These are phyloP conservation scores for Chromobotia macracanthus DNA, from an alignment of 2,797 vertebrate genomes.

Conservation along the genomic window DNA sequence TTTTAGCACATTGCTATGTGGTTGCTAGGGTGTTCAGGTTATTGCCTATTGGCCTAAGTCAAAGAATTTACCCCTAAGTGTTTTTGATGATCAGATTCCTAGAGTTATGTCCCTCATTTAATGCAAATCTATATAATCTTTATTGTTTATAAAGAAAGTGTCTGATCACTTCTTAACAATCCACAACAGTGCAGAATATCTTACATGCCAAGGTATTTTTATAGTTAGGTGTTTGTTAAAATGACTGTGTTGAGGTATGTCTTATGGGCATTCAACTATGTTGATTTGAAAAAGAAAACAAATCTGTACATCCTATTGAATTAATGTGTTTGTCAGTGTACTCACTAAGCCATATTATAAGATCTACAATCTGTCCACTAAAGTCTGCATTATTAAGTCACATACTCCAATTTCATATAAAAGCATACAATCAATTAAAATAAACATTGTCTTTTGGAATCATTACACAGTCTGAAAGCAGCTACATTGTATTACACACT, in stretches of 20 bases:
- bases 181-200: too few species aligned
- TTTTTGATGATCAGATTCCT: neutral
- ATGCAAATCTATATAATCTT: too few species aligned
- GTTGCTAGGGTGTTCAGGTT: neutral
- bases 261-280: too few species aligned
- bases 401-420: conserved; percentile 5
- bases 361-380: neutral
- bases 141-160: too few species aligned
- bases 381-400: neutral
- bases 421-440: neutral
- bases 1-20: neutral
- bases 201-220: too few species aligned
- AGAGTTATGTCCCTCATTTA: neutral
- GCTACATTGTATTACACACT: conserved; percentile 16
- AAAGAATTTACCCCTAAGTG: too few species aligned
- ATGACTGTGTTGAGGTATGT: too few species aligned
- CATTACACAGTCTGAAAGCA: neutral
- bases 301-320: neutral
- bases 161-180: too few species aligned
- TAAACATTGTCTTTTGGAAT: conserved; percentile 1
- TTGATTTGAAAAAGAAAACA: neutral
- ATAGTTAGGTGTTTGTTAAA: too few species aligned
- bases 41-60: neutral
- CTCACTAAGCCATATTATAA: neutral
- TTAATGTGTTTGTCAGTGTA: neutral